Conservation (phyloP, 2,113 vertebrate species). For the Carlito syrichta region DNA sequence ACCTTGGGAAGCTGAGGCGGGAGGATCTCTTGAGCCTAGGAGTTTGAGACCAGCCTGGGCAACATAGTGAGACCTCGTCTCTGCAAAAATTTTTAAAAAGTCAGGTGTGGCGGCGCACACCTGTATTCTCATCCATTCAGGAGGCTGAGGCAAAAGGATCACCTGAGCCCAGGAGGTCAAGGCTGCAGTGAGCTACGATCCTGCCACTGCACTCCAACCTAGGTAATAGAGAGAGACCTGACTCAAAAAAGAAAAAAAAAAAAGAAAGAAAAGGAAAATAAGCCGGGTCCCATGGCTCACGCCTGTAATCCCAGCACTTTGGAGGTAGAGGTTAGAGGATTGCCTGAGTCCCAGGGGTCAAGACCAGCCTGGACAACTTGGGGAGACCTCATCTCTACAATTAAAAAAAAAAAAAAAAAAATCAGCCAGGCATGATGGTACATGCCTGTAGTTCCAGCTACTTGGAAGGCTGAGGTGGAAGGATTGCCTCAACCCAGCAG, state of each 20-base stretch:
- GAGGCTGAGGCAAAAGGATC: background rate
- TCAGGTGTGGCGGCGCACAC: background rate
- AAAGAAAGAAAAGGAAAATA: background rate
- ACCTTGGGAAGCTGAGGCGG: background rate
- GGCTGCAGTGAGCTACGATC: background rate
- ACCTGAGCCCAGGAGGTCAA: background rate
- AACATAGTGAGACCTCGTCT: accelerated
- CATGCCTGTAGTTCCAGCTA: too few relatives aligned
- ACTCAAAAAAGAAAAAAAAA: background rate
- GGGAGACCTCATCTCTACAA: too few relatives aligned
- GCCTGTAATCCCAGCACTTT: too few relatives aligned
- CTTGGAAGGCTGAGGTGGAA: too few relatives aligned
- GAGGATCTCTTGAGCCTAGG: background rate
- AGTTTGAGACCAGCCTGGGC: background rate
- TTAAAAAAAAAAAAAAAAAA: too few relatives aligned
- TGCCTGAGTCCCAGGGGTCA: too few relatives aligned
- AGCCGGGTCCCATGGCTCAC: too few relatives aligned
- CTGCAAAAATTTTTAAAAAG: background rate
- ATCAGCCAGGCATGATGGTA: too few relatives aligned
- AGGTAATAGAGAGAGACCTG: background rate
- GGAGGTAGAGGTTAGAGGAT: too few relatives aligned
- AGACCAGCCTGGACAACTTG: too few relatives aligned
- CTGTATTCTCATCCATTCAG: background rate
- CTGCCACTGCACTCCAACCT: background rate
- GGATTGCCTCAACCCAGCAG: too few relatives aligned